Conservation (phyloP, 1,140 invertebrate genomes). For the Pogonognathellus flavescens region DNA sequence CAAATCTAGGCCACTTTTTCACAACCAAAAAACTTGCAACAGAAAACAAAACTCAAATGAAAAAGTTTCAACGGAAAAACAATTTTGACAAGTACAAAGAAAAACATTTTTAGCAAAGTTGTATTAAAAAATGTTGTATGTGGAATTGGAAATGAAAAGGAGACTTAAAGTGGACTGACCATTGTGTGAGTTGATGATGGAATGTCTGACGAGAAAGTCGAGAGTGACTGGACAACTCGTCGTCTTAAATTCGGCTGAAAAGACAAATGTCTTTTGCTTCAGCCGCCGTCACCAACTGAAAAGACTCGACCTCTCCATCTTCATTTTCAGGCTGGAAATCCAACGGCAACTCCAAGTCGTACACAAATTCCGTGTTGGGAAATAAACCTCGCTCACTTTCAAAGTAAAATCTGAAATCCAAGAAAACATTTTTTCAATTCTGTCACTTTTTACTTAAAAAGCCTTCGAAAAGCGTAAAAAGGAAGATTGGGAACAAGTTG, state of each 20-base stretch:
- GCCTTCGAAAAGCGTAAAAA: not conserved
- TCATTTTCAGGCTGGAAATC: conserved; percentile 91
- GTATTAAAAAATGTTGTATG: too few relatives aligned
- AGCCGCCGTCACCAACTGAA: conserved; percentile 85
- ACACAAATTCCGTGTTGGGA: conserved; percentile 95
- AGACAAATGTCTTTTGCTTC: conserved; percentile 81
- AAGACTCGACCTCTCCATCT: conserved; percentile 93
- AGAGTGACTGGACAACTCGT: conserved; percentile 90
- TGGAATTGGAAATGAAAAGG: too few relatives aligned
- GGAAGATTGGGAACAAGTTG: not conserved
- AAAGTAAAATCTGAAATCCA: conserved; percentile 83
- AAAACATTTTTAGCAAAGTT: too few relatives aligned
- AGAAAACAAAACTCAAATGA: too few relatives aligned
- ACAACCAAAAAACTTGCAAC: too few relatives aligned
- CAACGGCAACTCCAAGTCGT: conserved; percentile 89
- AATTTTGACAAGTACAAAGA: too few relatives aligned
- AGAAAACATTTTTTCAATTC: not conserved
- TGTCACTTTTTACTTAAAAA: too few relatives aligned
- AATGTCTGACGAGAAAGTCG: conserved; percentile 92
- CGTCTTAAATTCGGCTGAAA: conserved; percentile 88
- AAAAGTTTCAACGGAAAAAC: too few relatives aligned
- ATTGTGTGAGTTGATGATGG: conserved; percentile 88
- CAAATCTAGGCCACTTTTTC: too few relatives aligned
- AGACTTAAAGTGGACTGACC: too few relatives aligned
- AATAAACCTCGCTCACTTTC: conserved; percentile 92